Conservation (phyloP, 2,113 vertebrate genomes). For the Catharus fuscescens region DNA sequence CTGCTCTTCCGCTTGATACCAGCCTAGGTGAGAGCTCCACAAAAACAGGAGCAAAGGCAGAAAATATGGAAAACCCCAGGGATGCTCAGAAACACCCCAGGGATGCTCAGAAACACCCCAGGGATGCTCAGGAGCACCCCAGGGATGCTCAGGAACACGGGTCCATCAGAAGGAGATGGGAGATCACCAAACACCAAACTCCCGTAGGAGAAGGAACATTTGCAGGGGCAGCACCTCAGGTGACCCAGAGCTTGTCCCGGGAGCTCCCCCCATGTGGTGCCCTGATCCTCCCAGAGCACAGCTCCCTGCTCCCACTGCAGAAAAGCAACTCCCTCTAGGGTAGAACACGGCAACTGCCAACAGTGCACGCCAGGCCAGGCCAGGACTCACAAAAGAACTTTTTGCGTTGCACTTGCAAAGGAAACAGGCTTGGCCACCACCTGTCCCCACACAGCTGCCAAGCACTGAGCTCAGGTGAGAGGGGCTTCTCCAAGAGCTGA, state of each 20-base stretch:
- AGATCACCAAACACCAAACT: not conserved
- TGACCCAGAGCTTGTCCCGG: not conserved
- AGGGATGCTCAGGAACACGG: not conserved
- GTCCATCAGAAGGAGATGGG: not conserved
- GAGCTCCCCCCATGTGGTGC: not conserved
- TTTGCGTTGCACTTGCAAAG: not conserved
- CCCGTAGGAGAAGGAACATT: not conserved
- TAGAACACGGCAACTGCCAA: constrained; percentile 59
- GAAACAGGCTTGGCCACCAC: not conserved
- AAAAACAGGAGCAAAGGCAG: not conserved
- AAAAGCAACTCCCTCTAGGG: constrained; percentile 73
- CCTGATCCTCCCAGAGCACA: constrained; percentile 4
- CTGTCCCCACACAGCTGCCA: not conserved
- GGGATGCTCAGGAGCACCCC: not conserved
- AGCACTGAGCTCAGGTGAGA: not conserved
- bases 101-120: not conserved
- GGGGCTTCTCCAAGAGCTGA: not conserved
- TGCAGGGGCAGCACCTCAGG: not conserved
- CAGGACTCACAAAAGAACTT: not conserved
- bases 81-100: too few species aligned
- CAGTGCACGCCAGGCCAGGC: not conserved
- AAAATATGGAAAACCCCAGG: not conserved
- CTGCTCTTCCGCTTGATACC: not conserved
- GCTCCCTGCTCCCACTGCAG: constrained; percentile 50
- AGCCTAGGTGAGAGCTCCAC: not conserved